These are phyloP conservation scores for Centropyge bicolor DNA, from an alignment of 2,797 vertebrate genomes.

Conservation along the genomic window DNA sequence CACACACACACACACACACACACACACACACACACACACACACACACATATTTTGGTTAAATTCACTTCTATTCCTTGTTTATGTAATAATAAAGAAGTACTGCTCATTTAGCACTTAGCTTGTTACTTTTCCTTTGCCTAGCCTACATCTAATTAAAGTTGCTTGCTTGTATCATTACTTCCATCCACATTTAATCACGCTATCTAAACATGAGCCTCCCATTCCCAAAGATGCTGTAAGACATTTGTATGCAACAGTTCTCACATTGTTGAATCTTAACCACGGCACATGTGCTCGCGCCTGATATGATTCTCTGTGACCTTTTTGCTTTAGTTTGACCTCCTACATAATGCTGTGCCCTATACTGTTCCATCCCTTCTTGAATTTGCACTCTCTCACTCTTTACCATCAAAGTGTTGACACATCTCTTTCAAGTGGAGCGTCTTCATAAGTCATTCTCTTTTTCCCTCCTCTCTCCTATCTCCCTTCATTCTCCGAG, in stretches of 20 bases:
- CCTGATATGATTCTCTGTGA: slow-evolving; percentile 39
- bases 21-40: background rate
- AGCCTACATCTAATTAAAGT: background rate
- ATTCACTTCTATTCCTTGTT: background rate
- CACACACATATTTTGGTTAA: background rate
- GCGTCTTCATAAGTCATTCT: slow-evolving; percentile 81
- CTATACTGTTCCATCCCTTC: slow-evolving; percentile 36
- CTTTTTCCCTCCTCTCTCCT: slow-evolving; percentile 66
- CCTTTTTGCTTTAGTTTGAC: slow-evolving; percentile 59
- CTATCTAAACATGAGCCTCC: background rate
- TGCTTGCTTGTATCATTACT: background rate
- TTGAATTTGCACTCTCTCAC: slow-evolving; percentile 47
- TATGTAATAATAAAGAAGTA: background rate
- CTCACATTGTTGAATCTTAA: slow-evolving; percentile 15
- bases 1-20: background rate
- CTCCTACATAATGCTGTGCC: slow-evolving; percentile 28
- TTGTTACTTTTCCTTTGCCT: background rate
- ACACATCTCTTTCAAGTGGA: slow-evolving; percentile 77
- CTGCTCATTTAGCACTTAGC: background rate
- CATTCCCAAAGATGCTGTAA: background rate
- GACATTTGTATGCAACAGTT: background rate
- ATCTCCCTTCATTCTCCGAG: slow-evolving; percentile 65
- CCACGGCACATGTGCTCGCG: background rate
- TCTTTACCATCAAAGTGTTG: slow-evolving; percentile 78
- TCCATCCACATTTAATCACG: background rate